Percentiles rank a stretch among this genome's conserved stretches.
Evolutionary conservation across 53 echinoderm and acorn worm genomes (phyloP).

Genomic region (Astropecten irregularis): DNA sequence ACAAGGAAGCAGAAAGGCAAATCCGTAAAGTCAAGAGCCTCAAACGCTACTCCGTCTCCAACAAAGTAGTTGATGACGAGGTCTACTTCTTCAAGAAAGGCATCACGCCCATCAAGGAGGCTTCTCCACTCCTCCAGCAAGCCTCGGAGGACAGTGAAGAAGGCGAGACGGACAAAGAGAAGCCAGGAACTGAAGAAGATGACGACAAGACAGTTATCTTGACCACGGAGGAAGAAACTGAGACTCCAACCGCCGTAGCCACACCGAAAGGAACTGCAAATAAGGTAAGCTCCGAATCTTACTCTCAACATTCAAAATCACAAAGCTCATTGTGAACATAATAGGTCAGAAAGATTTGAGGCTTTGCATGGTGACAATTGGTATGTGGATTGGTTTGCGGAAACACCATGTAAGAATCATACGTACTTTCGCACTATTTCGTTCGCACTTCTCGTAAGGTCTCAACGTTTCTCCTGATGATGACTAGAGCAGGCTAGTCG

Average conservation of each 20-base stretch:
- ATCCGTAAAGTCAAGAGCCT: slow-evolving; percentile 86
- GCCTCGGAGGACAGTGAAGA: slow-evolving; percentile 18
- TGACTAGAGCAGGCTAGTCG: too few species aligned
- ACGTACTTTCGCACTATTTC: too few species aligned
- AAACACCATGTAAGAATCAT: too few species aligned
- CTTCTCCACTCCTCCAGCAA: slow-evolving; percentile 86
- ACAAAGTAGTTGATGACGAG: slow-evolving; percentile 98
- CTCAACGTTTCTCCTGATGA: too few species aligned
- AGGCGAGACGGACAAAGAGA: slow-evolving; percentile 15
- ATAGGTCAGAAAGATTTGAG: too few species aligned
- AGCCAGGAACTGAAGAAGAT: slow-evolving; percentile 22
- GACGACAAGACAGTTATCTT: slow-evolving; percentile 54
- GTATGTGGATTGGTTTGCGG: too few species aligned
- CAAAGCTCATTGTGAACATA: too few species aligned
- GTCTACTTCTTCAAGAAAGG: slow-evolving; percentile 98
- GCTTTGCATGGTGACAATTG: too few species aligned
- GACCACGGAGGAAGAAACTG: slow-evolving; percentile 62
- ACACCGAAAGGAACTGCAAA: slow-evolving; percentile 64
- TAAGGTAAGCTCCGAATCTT: too few species aligned
- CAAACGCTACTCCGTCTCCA: slow-evolving; percentile 83
- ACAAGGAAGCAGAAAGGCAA: slow-evolving; percentile 88
- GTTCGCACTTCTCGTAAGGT: too few species aligned
- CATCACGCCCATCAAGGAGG: slow-evolving; percentile 96
- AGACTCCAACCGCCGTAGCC: slow-evolving; percentile 38
- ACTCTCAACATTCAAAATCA: too few species aligned